Evolutionary conservation across 2,888 invertebrate species (phyloP), one percentile per base, ranked within the genome.

Genomic region (Stenolophus ochropezus): DNA sequence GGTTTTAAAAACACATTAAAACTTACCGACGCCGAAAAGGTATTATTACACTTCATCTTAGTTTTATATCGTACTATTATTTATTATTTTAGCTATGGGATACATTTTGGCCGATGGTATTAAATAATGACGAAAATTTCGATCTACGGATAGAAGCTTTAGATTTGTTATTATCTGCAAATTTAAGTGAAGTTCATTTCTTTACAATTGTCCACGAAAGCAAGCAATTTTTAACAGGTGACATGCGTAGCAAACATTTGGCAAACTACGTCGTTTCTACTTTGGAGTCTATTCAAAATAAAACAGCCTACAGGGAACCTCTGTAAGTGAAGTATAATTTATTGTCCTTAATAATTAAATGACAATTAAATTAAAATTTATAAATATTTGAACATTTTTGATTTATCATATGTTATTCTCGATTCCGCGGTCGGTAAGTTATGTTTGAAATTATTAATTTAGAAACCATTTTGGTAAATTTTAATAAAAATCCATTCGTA

Each of bases 111-210:
- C 94, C 94, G 1, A 92, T 94, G 81, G 90, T 95, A 2, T 92
- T 92, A 6, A 93, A 94, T 71, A 91, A 91, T 20, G 91, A 92
- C 0, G 94, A 94, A 84, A 91, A 93, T 78, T 89, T 94, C 23
- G 94, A 94, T 85, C 90, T 95, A 18, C 89, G 94, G n/a, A 91
- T 94, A 0, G 91, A 93, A 0, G 93, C 94, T 0, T 88, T 94
- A 0, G 93, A 93, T 61, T 89, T 93, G 25, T 90, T 95, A 0
- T 89, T 95, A 0, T 91, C 92, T 25, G 93, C 94, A 0, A 92
- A 92, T 83, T 93, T 94, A 1, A 27, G 6, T 6, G 20, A 76
- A 25, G 16, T 11, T 27, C 16, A 58, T 1, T 76, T 76, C 33
- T 27, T 58, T 2, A 33, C 5, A 1, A 56, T 76, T 33, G 18